Conservation (phyloP, 2,888 invertebrate species). For the Aplocera efformata region DNA sequence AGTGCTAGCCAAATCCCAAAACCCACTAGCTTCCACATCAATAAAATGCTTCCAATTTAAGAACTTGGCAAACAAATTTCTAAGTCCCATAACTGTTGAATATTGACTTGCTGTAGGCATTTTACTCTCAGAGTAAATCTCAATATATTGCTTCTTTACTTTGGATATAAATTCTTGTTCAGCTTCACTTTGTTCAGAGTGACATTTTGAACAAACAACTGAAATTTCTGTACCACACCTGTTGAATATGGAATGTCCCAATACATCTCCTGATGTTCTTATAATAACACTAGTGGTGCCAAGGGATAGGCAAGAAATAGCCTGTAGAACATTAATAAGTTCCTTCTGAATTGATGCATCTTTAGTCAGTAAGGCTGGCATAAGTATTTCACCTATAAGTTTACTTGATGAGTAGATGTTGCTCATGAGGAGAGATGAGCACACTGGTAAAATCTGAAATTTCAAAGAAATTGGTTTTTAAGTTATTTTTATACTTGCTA, state of each 20-base stretch:
- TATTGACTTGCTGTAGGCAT: constrained; percentile 36
- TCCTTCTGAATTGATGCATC: constrained; percentile 46
- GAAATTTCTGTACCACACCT: constrained; percentile 42
- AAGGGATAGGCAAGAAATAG: constrained; percentile 58
- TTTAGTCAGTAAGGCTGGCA: constrained; percentile 63
- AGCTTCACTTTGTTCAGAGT: constrained; percentile 31
- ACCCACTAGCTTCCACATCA: constrained; percentile 44
- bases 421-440: constrained; percentile 55
- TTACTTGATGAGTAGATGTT: constrained; percentile 58
- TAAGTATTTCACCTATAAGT: constrained; percentile 61
- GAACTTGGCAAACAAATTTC: constrained; percentile 58
- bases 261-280: constrained; percentile 23
- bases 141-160: constrained; percentile 34
- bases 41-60: constrained; percentile 55
- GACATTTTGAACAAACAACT: constrained; percentile 58
- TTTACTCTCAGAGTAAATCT: constrained; percentile 41
- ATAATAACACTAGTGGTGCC: constrained; percentile 44
- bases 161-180: constrained; percentile 27
- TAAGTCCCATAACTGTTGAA: constrained; percentile 44
- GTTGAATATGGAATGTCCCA: constrained; percentile 48
- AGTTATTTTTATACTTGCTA: too few species aligned
- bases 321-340: constrained; percentile 46
- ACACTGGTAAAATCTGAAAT: constrained; percentile 59
- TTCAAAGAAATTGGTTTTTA: too few species aligned
- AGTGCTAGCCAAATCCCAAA: constrained; percentile 51